Evolutionary conservation across 2,797 vertebrate genomes (phyloP).

Genomic region (Propithecus perrieri): DNA sequence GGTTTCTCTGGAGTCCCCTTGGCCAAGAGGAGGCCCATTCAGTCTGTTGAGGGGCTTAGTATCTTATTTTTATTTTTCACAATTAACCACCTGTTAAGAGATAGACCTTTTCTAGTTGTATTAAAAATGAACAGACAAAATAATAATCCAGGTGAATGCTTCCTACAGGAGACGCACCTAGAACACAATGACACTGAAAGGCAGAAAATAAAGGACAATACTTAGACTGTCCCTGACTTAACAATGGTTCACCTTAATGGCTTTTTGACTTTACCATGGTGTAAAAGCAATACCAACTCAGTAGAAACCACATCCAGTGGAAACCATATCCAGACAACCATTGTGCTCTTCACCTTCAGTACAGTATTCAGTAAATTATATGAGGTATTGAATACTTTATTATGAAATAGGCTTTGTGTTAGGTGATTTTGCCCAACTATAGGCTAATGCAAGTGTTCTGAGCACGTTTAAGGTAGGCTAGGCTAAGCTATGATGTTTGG

Average conservation of each 20-base stretch:
- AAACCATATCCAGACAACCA: background rate
- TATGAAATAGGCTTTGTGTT: background rate
- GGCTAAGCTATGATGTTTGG: background rate
- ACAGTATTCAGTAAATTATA: background rate
- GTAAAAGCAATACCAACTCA: background rate
- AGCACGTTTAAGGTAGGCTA: background rate
- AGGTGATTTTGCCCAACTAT: background rate
- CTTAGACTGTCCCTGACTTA: background rate
- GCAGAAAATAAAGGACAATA: background rate
- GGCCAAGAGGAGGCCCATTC: background rate
- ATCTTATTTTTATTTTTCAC: background rate
- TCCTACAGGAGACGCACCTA: background rate
- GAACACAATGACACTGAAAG: background rate
- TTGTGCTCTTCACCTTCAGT: background rate
- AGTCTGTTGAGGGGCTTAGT: background rate
- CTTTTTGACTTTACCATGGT: background rate
- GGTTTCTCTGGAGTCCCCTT: background rate
- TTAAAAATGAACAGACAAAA: slow-evolving; percentile 7
- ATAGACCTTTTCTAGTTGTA: background rate
- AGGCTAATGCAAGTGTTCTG: background rate
- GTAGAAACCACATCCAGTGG: too few species aligned
- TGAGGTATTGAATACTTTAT: background rate
- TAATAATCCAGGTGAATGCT: background rate
- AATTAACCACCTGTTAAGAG: background rate
- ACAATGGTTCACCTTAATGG: background rate